Evolutionary conservation across 64 coral and sea anemone species (phyloP).

Genomic region (Porites australiensis): DNA sequence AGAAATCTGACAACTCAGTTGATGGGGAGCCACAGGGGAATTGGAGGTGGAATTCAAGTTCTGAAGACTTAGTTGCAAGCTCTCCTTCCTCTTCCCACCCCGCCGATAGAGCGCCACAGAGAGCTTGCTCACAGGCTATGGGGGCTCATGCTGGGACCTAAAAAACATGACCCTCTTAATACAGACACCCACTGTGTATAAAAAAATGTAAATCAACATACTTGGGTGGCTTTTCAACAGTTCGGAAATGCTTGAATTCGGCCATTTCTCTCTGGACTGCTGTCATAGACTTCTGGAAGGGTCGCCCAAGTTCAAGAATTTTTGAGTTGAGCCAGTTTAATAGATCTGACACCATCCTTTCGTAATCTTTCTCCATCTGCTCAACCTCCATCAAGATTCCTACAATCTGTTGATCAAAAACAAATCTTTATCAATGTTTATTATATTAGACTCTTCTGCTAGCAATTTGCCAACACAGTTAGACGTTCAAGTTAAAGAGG

Average conservation of each 20-base stretch:
- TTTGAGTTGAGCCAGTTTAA: conserved; percentile 85
- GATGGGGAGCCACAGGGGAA: too few species aligned
- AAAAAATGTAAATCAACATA: neutral
- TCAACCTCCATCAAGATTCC: conserved; percentile 94
- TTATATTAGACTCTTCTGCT: too few species aligned
- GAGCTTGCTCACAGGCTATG: too few species aligned
- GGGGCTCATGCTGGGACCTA: neutral
- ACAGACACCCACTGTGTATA: neutral
- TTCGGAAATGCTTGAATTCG: conserved; percentile 94
- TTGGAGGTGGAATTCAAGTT: too few species aligned
- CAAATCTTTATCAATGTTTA: neutral
- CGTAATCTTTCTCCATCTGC: conserved; percentile 80
- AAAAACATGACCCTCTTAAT: neutral
- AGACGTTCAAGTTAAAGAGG: too few species aligned
- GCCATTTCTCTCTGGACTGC: conserved; percentile 93
- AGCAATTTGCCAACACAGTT: too few species aligned
- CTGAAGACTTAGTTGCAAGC: too few species aligned
- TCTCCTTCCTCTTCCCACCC: too few species aligned
- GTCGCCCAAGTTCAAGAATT: conserved; percentile 65
- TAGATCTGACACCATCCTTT: conserved; percentile 89
- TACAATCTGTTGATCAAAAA: conserved; percentile 71
- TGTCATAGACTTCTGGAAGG: conserved; percentile 84
- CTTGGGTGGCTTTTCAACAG: conserved; percentile 99
- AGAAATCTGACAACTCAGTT: too few species aligned
- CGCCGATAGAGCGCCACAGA: too few species aligned